These are phyloP conservation scores for Hycleus cichorii DNA, from an alignment of 1,140 invertebrate species.

Conservation along the genomic window DNA sequence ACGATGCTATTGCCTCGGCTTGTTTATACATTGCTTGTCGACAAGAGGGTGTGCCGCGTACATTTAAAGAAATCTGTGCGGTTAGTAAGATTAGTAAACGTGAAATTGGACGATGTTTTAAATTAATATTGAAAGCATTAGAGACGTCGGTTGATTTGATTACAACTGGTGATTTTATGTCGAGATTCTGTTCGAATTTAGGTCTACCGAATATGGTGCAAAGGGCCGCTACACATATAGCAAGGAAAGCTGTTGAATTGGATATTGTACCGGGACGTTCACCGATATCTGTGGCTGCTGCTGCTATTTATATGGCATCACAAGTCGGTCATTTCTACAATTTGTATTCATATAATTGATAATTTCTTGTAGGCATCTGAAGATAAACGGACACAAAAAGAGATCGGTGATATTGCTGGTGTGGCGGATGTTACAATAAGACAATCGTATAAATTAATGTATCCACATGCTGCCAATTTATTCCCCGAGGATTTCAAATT, in stretches of 20 bases:
- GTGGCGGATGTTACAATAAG: constrained; percentile 98
- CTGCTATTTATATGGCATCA: constrained; percentile 99
- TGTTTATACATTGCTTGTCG: constrained; percentile 98
- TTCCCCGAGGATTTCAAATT: constrained; percentile 98
- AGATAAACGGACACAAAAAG: constrained; percentile 91
- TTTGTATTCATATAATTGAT: too few species aligned
- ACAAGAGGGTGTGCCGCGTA: constrained; percentile 96
- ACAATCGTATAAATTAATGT: constrained; percentile 97
- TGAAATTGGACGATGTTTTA: constrained; percentile 97
- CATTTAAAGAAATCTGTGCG: constrained; percentile 99
- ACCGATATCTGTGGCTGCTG: constrained; percentile 97
- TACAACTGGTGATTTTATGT: constrained; percentile 98
- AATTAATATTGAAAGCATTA: constrained; percentile 85
- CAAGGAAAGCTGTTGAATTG: constrained; percentile 90
- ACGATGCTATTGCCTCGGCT: constrained; percentile 97
- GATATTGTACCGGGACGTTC: constrained; percentile 98
- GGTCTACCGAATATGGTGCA: constrained; percentile 87
- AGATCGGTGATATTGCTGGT: constrained; percentile 97
- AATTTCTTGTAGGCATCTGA: constrained; percentile 70
- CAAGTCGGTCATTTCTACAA: constrained; percentile 51
- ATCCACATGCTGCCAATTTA: constrained; percentile 81
- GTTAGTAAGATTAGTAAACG: constrained; percentile 99
- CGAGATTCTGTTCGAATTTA: constrained; percentile 80
- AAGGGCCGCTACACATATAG: constrained; percentile 93
- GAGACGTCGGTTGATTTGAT: constrained; percentile 96